phyloP scores from a whole-genome alignment of 2,888 invertebrate species.

The Lochmaea crataegi region DNA sequence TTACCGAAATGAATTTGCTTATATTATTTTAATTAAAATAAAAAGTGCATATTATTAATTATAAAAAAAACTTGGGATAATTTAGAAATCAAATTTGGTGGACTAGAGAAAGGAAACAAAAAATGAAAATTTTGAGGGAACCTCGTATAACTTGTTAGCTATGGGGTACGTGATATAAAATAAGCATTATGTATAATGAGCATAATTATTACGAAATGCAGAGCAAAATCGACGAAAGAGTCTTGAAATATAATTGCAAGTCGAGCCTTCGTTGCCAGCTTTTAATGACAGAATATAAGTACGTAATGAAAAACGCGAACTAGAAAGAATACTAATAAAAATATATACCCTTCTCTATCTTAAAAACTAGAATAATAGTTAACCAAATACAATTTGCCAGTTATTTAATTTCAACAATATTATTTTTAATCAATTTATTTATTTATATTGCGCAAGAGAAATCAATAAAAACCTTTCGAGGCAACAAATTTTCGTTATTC shows the following conservation, averaged over 20 bases:
- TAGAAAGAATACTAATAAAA: not conserved
- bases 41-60: too few species aligned
- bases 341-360: not conserved
- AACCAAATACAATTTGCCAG: too few species aligned
- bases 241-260: not conserved
- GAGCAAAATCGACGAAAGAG: too few species aligned
- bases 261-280: not conserved
- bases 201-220: not conserved
- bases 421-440: too few species aligned
- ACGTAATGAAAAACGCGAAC: not conserved
- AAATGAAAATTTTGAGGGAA: not conserved
- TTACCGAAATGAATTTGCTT: too few species aligned
- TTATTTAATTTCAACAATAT: too few species aligned
- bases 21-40: too few species aligned
- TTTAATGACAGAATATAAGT: not conserved
- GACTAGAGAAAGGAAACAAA: too few species aligned
- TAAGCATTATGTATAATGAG: not conserved
- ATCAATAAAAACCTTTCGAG: not conserved
- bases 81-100: too few species aligned
- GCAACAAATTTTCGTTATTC: not conserved
- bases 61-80: too few species aligned
- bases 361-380: too few species aligned
- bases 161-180: not conserved
- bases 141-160: not conserved
- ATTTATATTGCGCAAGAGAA: not conserved